Conservation (phyloP, 2,797 vertebrate genomes). For the Cuculus canorus region DNA sequence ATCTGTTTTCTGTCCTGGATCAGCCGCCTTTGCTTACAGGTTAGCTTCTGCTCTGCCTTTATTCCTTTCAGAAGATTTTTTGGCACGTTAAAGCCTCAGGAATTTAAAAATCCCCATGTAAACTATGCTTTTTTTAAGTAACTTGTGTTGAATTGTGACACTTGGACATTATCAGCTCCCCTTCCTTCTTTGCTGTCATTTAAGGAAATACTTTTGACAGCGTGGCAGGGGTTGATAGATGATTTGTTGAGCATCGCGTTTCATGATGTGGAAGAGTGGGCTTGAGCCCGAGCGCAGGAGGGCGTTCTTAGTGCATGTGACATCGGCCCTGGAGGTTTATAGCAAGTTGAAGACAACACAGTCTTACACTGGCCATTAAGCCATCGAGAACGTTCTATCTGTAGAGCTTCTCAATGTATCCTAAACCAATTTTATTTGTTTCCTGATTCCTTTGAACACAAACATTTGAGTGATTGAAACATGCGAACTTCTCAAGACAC, state of each 20-base stretch:
- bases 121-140: background rate
- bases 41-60: conserved; percentile 54
- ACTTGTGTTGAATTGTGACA: background rate
- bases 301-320: accelerated
- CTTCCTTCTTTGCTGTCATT: background rate
- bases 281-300: background rate
- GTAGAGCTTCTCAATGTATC: background rate
- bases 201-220: background rate
- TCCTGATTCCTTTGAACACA: background rate
- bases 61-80: conserved; percentile 48
- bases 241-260: background rate
- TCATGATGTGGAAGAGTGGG: accelerated
- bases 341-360: background rate
- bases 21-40: conserved; percentile 16
- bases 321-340: accelerated
- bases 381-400: background rate
- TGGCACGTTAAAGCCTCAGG: background rate
- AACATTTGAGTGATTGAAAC: background rate
- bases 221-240: background rate
- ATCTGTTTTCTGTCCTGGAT: conserved; percentile 68
- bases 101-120: background rate
- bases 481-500: background rate
- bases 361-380: background rate
- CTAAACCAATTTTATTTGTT: background rate
- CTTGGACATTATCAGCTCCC: background rate